Base-by-base conservation (phyloP, 1,140 invertebrate species). In the Drosophila sproati region DNA sequence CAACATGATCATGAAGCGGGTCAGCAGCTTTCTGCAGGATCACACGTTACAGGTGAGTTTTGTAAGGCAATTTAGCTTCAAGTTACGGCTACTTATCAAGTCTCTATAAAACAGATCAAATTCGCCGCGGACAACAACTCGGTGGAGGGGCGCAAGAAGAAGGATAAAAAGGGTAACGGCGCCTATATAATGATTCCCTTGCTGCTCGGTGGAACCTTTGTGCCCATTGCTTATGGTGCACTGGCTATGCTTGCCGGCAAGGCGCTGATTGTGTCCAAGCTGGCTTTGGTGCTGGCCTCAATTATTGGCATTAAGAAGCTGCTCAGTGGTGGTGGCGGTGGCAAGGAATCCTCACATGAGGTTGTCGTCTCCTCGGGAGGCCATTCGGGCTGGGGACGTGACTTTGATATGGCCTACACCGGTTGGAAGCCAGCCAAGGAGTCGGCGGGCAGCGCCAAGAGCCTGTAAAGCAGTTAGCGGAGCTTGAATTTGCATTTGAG, bases 291-390 rank as follows among this genome's bases (percentile, higher is more conserved):
- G 0, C 92, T 97, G 29, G 96, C 96, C 35, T 96, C 95, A 62
- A 97, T 97, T 73, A 96, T 97, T 62, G 96, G 96, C 1, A 93
- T 97, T 80, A 97, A 97, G 94, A 97, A 97, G 83, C 94, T 97
- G 1, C 93, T 97, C 10, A 95, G 95, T 8, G 94, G 94, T 3
- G 94, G 94, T 3, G 94, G 94, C 31, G 93, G 93, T 34, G 94
- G 95, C 10, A 94, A 95, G 51, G 95, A 93, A 8, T 83, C 94
- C 41, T 94, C 95, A 4, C 96, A 96, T 86, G 96, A 96, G 79
- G 95, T 96, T 3, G 95, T 96, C 51, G 95, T 96, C 2, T 94
- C 94, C 8, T 94, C 95, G 5, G 95, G 95, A 43, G 95, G 96
- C 79, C 94, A 94, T 59, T 94, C 93, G 63, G 95, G 95, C 85